Evolutionary conservation across 2,113 vertebrate genomes (phyloP).

Genomic region (Caranx melampygus): DNA sequence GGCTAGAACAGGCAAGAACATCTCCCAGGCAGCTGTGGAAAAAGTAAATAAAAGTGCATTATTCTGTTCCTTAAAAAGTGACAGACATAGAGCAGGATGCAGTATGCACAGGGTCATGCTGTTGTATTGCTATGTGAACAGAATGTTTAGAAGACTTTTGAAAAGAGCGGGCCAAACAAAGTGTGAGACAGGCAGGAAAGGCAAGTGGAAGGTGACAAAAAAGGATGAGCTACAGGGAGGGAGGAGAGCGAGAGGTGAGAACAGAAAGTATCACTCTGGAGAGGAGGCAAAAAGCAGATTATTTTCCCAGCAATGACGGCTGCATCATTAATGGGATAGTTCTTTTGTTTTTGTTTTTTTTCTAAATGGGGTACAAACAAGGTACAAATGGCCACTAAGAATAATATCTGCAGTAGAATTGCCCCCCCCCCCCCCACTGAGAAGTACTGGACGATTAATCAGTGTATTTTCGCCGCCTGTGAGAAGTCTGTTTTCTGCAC

Average conservation of each 20-base stretch:
- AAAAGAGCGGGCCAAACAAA: conserved; percentile 19
- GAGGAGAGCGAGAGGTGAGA: conserved; percentile 21
- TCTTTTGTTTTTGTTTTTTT: too few species aligned
- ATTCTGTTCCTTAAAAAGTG: conserved; percentile 7
- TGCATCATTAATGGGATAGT: not conserved
- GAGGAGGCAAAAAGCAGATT: not conserved
- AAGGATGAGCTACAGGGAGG: conserved; percentile 16
- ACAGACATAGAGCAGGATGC: not conserved
- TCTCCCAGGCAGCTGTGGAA: not conserved
- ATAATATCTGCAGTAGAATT: too few species aligned
- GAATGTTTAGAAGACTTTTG: conserved; percentile 24
- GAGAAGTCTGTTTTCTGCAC: too few species aligned
- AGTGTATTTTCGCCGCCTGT: too few species aligned
- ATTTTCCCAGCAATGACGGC: not conserved
- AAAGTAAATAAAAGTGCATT: not conserved
- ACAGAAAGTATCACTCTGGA: not conserved
- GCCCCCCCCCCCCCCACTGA: too few species aligned
- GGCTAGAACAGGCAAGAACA: conserved; percentile 14
- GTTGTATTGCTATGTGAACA: not conserved
- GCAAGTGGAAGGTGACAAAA: conserved; percentile 10
- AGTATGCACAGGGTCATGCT: not conserved
- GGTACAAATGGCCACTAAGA: too few species aligned
- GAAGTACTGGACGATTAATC: too few species aligned
- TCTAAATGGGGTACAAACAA: too few species aligned
- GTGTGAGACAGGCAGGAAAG: conserved; percentile 27